A percentile compares a stretch with the other conserved stretches of the same genome.
phyloP scores from a whole-genome alignment of 1,140 invertebrate species.

The Andricus grossulariae region DNA sequence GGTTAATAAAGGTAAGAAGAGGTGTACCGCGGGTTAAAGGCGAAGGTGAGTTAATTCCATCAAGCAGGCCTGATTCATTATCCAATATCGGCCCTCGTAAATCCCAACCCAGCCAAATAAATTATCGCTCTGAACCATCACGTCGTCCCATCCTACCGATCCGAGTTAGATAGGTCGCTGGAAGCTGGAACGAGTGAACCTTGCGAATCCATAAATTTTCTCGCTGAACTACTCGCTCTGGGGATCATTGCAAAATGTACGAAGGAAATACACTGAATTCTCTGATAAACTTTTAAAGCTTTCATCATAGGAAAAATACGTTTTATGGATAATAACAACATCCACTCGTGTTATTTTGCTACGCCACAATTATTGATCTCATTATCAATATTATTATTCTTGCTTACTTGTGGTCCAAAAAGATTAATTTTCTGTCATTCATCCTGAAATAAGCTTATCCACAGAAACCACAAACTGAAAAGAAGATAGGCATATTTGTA shows the following conservation, averaged over 20 bases:
- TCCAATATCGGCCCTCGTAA: slow-evolving; percentile 74
- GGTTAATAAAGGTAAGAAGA: slow-evolving; percentile 64
- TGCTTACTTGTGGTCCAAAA: no score
- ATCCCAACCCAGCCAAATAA: slow-evolving; percentile 68
- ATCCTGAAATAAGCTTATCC: no score
- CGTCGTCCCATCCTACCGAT: neutral
- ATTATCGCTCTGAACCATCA: slow-evolving; percentile 60
- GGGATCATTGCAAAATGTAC: neutral
- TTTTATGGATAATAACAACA: no score
- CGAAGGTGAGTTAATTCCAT: slow-evolving; percentile 71
- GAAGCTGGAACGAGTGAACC: slow-evolving; percentile 1
- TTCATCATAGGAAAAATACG: no score
- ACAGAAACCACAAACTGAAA: no score
- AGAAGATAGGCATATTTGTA: no score
- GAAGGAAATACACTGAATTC: neutral
- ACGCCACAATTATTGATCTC: no score
- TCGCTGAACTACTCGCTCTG: neutral
- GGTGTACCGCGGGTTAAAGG: slow-evolving; percentile 51
- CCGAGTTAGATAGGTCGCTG: slow-evolving; percentile 1
- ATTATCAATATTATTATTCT: no score
- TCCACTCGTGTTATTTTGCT: no score
- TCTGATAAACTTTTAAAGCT: no score
- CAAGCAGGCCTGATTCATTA: slow-evolving; percentile 75
- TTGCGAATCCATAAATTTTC: slow-evolving; percentile 22
- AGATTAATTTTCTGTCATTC: no score